These are phyloP conservation scores for Epinephelus coioides DNA, from an alignment of 2,797 vertebrate genomes.

Conservation along the genomic window DNA sequence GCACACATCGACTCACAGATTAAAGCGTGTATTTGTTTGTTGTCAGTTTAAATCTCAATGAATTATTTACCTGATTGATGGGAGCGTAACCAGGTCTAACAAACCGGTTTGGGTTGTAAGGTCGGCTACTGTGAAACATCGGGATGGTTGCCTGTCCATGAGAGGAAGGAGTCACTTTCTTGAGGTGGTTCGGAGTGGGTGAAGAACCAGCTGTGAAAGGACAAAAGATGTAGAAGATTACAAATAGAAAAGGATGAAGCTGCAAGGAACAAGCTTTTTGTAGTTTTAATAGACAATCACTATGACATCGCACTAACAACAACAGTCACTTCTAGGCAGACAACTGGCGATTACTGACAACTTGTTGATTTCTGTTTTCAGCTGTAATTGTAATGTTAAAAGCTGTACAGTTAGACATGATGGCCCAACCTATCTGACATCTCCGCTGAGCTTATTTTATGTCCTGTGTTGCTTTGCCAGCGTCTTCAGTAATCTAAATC, in stretches of 20 bases:
- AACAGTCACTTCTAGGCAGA: too few species aligned
- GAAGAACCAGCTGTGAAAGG: not conserved
- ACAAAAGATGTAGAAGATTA: not conserved
- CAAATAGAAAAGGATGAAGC: not conserved
- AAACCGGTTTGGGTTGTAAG: not conserved
- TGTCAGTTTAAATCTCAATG: not conserved
- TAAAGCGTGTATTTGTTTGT: not conserved
- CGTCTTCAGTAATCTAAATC: too few species aligned
- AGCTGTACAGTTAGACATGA: too few species aligned
- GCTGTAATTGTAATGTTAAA: too few species aligned
- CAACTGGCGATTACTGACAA: too few species aligned
- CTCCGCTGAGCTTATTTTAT: too few species aligned
- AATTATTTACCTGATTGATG: conserved; percentile 32
- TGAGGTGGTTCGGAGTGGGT: not conserved
- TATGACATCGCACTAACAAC: too few species aligned
- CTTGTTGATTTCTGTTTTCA: too few species aligned
- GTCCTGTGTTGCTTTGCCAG: too few species aligned
- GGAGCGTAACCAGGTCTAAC: conserved; percentile 6
- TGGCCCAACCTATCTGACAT: too few species aligned
- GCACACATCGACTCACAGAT: not conserved
- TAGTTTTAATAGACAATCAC: not conserved
- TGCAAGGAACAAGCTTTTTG: not conserved
- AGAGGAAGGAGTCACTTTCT: conserved; percentile 9
- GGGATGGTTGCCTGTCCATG: not conserved
- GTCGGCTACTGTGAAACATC: not conserved